Evolutionary conservation across 2,888 invertebrate genomes (phyloP), one percentile per base, ranked within the genome.

Genomic region (Elgonia sp.): DNA sequence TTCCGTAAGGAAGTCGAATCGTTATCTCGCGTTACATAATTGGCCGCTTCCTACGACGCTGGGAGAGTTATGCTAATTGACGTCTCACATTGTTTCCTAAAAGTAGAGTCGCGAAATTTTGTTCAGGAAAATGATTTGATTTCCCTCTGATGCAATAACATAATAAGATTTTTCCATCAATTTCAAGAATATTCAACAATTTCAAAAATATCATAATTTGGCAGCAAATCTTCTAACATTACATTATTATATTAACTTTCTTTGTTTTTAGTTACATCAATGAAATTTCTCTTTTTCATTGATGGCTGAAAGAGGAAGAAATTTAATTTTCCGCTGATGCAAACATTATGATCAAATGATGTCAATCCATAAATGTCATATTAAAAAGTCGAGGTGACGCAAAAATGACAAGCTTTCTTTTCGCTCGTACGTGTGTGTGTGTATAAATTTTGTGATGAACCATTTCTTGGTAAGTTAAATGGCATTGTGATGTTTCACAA

Each of bases 21-120:
- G 80, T 86, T 88, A 88, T 80, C 86, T 70, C 63, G 72, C 72
- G 89, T 91, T 91, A 90, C 83, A 86, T 90, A 89, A 91, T 90
- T 91, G 87, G 80, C 86, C 77, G 87, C 80, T 89, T 81, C 89
- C 88, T 85, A 82, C 81, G 85, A 72, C 84, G 83, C 73, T 81
- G 85, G 50, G 75, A 89, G 89, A 90, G 85, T 89, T 91, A 91
- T 91, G 91, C 88, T 90, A 91, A 91, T 91, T 85, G 80, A 37
- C 80, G 53, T 40, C 60, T 84, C 76, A 72, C 69, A 90, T 90
- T 90, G 90, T 89, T 89, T 87, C 20, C 70, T 84, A 63, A 62
- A 55, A 84, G 67, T 55, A 65, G 88, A 88, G 86, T 90, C 90
- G 90, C 87, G 89, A 91, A 91, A 91, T 90, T 90, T 55, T 91